phyloP scores from a whole-genome alignment of 2,113 vertebrate genomes.

The Triplophysa rosa region DNA sequence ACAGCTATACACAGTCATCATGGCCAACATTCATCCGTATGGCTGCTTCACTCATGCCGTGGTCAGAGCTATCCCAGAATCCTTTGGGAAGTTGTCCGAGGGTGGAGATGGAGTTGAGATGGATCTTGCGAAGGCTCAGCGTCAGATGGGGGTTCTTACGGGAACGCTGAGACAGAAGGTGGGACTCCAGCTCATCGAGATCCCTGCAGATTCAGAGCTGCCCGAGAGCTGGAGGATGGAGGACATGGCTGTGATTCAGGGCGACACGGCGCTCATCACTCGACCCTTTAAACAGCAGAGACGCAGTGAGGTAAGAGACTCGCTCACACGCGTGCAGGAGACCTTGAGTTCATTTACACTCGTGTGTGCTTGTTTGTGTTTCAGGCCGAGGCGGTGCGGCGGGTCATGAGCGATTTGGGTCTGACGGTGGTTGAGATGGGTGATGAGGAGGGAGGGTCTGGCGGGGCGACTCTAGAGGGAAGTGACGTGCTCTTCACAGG shows the following conservation, averaged over 20 bases:
- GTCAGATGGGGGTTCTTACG: conserved; percentile 85
- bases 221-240: conserved; percentile 84
- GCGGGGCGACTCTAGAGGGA: conserved; percentile 84
- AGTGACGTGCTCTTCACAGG: conserved; percentile 90
- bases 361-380: neutral
- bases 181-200: conserved; percentile 89
- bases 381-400: conserved; percentile 80
- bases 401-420: conserved; percentile 82
- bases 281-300: conserved; percentile 81
- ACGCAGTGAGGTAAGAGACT: conserved; percentile 77
- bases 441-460: conserved; percentile 67
- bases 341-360: neutral
- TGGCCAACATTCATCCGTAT: conserved; percentile 73
- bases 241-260: conserved; percentile 86
- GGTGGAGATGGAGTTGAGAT: conserved; percentile 50
- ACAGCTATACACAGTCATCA: conserved; percentile 35
- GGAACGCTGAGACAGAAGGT: conserved; percentile 89
- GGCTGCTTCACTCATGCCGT: conserved; percentile 88
- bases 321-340: no score
- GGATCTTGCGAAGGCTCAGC: conserved; percentile 86
- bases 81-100: conserved; percentile 66
- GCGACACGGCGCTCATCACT: conserved; percentile 86
- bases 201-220: conserved; percentile 79
- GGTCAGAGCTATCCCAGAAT: conserved; percentile 82
- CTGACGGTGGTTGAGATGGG: conserved; percentile 81